phyloP scores from a whole-genome alignment of 2,113 vertebrate genomes.

The Bubalus kerabau region DNA sequence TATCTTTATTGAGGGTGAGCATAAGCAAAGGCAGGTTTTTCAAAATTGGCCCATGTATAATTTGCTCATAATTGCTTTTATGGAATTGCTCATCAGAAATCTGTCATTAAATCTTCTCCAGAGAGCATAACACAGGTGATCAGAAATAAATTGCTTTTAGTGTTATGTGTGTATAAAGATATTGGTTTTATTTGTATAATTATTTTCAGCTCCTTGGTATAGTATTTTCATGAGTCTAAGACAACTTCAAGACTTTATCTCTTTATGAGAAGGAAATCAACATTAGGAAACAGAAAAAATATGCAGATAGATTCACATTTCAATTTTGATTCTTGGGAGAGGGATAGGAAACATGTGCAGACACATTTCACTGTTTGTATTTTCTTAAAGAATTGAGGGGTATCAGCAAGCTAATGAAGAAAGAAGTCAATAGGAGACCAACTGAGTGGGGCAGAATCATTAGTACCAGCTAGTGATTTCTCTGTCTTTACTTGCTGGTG shows the following conservation, averaged over 20 bases:
- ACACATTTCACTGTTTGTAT: neutral
- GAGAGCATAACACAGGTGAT: constrained; percentile 3
- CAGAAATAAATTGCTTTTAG: constrained; percentile 27
- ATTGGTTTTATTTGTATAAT: constrained; percentile 21
- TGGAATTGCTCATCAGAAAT: neutral
- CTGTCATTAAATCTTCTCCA: constrained; percentile 30
- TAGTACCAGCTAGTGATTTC: neutral
- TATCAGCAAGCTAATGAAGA: neutral
- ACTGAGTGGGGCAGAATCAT: neutral
- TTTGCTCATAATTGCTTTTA: constrained; percentile 47
- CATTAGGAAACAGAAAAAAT: neutral
- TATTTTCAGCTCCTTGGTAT: neutral
- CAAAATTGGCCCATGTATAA: constrained; percentile 15
- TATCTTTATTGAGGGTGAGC: neutral
- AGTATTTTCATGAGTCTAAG: constrained; percentile 29
- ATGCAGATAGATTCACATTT: neutral
- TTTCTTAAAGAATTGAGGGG: neutral
- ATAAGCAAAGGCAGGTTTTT: constrained; percentile 41
- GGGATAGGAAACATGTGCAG: neutral
- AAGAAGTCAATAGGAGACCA: neutral
- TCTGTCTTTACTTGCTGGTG: neutral
- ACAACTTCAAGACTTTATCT: neutral
- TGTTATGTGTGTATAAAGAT: neutral
- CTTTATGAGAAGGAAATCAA: neutral
- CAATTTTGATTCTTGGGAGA: neutral